Evolutionary conservation across 1,140 invertebrate genomes (phyloP), one percentile per base, ranked within the genome.

Genomic region (Meteorus sp.): DNA sequence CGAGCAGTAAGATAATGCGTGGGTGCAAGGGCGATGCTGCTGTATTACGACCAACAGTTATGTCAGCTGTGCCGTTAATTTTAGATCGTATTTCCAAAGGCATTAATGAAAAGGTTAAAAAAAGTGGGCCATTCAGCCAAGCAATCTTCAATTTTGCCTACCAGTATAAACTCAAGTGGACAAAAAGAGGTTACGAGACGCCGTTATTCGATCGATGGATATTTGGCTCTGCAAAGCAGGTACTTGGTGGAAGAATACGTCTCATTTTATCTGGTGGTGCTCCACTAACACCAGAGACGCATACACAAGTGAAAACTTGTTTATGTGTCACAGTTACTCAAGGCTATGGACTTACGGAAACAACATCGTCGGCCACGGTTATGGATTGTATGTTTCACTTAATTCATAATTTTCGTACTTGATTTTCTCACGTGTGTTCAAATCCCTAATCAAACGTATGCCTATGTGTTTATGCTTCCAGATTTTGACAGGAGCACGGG

Each of bases 311-410:
- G 64, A 91, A 95, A 74, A 88, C 93, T 56, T 97, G 94, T 73
- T 85, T 99, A 19, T 97, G 94, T 74, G 89, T 92, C 39, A 89
- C 89, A 41, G 86, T 99, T 19, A 86, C 93, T 45, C 94, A 97
- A 75, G 97, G 97, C 43, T 99, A 99, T 81, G 97, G 97, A 5
- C 85, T 99, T 29, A 99, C 97, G 1, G 97, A 99, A 85, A 98
- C 95, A 7, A 92, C 91, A 65, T 96, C 94, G 2, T 94, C 91
- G 70, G 94, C 93, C 22, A 91, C 93, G 13, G 89, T 97, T 52
- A 91, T 93, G 85, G 89, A 95, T 74, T 79, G 89, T 89, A 81
- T 80, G 83, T 84, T n/a, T n/a, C n/a, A n/a, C n/a, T n/a, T n/a
- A n/a, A n/a, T n/a, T n/a, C n/a, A n/a, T n/a, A n/a, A n/a, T n/a